Evolutionary conservation across 2,888 invertebrate species (phyloP).

Genomic region (Oasisia sp.): DNA sequence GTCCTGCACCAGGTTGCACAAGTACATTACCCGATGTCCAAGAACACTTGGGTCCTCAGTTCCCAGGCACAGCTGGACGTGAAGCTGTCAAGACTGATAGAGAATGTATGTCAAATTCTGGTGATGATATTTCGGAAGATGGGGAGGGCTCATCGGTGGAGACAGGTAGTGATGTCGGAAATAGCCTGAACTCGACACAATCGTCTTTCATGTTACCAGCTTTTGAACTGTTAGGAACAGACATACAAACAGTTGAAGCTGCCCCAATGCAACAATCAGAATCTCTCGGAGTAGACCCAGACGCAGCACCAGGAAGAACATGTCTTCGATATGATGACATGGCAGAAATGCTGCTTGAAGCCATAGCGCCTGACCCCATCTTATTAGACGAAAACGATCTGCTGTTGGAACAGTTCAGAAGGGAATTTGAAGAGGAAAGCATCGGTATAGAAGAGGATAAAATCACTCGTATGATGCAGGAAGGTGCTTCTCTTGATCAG

Average conservation of each 20-base stretch:
- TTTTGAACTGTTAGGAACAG: background rate
- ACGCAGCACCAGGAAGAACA: background rate
- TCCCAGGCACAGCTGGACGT: no score
- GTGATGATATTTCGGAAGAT: background rate
- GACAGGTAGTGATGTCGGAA: background rate
- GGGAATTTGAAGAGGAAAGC: background rate
- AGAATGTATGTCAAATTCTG: background rate
- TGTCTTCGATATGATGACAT: background rate
- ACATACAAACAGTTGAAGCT: background rate
- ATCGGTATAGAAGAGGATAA: background rate
- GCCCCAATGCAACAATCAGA: background rate
- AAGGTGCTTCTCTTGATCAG: background rate
- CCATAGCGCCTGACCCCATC: background rate
- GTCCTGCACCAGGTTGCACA: no score
- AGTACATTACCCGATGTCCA: no score
- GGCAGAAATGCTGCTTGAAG: background rate
- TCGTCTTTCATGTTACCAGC: background rate
- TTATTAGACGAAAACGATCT: background rate
- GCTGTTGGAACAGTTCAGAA: background rate
- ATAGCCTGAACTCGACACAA: background rate
- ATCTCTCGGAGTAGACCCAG: background rate
- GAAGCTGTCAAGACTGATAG: background rate
- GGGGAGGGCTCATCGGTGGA: background rate
- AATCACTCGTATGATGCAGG: background rate
- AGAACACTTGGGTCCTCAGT: no score